Conservation (phyloP, 1,140 invertebrate genomes). For the Aporrectodea caliginosa region DNA sequence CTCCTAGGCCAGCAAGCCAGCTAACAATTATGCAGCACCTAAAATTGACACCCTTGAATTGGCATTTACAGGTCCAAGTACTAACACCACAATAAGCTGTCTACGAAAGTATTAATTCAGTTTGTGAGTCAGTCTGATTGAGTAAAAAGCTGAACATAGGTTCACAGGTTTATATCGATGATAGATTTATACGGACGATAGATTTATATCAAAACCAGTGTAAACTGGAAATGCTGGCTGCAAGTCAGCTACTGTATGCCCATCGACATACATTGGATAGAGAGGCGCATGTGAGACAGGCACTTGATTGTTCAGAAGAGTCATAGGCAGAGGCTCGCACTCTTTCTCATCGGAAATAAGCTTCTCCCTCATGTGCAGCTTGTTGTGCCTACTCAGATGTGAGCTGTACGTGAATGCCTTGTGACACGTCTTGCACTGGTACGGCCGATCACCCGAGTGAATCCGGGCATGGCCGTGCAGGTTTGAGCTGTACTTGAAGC, state of each 20-base stretch:
- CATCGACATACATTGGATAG: background rate
- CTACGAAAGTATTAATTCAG: too few species aligned
- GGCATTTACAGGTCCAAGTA: too few species aligned
- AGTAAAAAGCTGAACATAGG: too few species aligned
- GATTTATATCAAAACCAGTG: background rate
- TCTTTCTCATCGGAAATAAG: background rate
- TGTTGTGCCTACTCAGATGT: conserved; percentile 47
- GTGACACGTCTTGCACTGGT: conserved; percentile 23
- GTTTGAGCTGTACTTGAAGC: conserved; percentile 94
- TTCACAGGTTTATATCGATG: too few species aligned
- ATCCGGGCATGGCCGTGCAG: conserved; percentile 94
- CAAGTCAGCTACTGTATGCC: background rate
- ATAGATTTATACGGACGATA: too few species aligned
- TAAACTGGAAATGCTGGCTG: background rate
- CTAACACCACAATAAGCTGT: too few species aligned
- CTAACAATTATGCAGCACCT: too few species aligned
- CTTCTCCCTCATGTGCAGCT: conserved; percentile 37
- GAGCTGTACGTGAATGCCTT: conserved; percentile 53
- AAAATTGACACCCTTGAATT: too few species aligned
- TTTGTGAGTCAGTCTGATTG: too few species aligned
- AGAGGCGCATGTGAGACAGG: background rate
- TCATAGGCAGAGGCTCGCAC: background rate
- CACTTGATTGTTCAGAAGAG: background rate
- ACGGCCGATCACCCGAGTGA: conserved; percentile 90
- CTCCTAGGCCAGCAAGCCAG: too few species aligned